A percentile compares a stretch with the other conserved stretches of the same genome.
Evolutionary conservation across 2,797 vertebrate species (phyloP).

Genomic region (Acomys russatus): DNA sequence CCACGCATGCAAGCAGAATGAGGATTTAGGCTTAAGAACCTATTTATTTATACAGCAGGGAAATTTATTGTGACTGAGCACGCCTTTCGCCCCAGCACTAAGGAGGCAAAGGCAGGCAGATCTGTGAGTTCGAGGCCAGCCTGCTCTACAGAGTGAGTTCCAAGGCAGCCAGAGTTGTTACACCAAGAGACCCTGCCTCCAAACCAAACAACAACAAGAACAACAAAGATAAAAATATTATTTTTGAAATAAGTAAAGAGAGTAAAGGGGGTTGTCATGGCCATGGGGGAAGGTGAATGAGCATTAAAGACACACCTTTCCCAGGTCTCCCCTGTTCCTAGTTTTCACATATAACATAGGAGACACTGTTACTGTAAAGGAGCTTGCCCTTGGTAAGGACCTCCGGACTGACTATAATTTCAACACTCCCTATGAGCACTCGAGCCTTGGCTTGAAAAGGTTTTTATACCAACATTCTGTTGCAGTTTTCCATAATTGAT

Average conservation of each 20-base stretch:
- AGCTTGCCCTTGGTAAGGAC: not conserved
- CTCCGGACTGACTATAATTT: not conserved
- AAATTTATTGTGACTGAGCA: not conserved
- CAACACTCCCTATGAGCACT: not conserved
- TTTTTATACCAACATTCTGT: not conserved
- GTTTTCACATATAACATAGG: not conserved
- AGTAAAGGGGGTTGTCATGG: not conserved
- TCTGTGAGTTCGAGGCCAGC: not conserved
- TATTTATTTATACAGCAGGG: not conserved
- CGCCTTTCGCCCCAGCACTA: not conserved
- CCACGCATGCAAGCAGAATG: no score
- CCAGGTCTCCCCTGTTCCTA: not conserved
- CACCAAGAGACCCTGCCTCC: not conserved
- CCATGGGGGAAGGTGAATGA: rapidly evolving
- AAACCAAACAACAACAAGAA: not conserved
- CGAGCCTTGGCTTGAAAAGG: slow-evolving; percentile 32
- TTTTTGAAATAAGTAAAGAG: not conserved
- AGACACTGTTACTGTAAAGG: not conserved
- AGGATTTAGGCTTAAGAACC: not conserved
- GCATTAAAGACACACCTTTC: not conserved
- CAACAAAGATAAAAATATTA: not conserved
- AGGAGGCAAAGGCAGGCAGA: not conserved
- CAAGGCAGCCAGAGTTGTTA: not conserved
- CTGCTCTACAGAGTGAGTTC: not conserved
- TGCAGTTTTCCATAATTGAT: slow-evolving; percentile 55